A percentile compares a stretch with the other conserved stretches of the same genome.
These are phyloP conservation scores for Epinotia bilunana DNA, from an alignment of 2,888 invertebrate genomes.

Conservation along the genomic window DNA sequence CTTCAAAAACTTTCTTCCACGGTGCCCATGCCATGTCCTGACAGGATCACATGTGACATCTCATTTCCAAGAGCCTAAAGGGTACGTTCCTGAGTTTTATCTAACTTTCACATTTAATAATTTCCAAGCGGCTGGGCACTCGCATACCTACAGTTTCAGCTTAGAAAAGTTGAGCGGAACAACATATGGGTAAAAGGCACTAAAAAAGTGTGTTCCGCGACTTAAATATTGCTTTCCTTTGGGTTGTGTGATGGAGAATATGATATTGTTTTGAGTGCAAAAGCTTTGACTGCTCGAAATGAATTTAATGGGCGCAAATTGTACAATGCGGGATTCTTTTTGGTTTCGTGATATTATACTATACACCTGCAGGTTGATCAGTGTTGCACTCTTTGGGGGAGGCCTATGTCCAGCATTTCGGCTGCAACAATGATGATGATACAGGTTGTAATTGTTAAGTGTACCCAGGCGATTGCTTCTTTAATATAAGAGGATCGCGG, in stretches of 20 bases:
- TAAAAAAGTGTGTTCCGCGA: background rate
- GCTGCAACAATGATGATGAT: background rate
- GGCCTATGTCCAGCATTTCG: no score
- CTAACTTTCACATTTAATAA: constrained; percentile 31
- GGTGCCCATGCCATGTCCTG: background rate
- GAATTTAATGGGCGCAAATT: background rate
- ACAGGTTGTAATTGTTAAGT: background rate
- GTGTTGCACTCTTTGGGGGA: no score
- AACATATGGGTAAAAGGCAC: background rate
- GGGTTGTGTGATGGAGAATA: background rate
- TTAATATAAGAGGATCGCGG: no score
- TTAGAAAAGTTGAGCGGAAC: constrained; percentile 26
- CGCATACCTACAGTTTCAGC: constrained; percentile 74
- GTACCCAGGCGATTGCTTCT: background rate
- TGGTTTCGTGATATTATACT: background rate
- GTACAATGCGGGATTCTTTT: background rate
- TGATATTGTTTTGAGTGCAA: background rate
- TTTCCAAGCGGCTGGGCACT: constrained; percentile 28
- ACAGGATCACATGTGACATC: constrained; percentile 14
- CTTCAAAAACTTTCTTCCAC: background rate
- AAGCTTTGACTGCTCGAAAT: background rate
- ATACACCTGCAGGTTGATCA: no score
- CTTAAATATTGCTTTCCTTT: background rate
- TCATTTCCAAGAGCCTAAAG: constrained; percentile 2
- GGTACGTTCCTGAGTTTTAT: constrained; percentile 7